phyloP scores from a whole-genome alignment of 2,888 invertebrate species.

The Malacosoma neustria region DNA sequence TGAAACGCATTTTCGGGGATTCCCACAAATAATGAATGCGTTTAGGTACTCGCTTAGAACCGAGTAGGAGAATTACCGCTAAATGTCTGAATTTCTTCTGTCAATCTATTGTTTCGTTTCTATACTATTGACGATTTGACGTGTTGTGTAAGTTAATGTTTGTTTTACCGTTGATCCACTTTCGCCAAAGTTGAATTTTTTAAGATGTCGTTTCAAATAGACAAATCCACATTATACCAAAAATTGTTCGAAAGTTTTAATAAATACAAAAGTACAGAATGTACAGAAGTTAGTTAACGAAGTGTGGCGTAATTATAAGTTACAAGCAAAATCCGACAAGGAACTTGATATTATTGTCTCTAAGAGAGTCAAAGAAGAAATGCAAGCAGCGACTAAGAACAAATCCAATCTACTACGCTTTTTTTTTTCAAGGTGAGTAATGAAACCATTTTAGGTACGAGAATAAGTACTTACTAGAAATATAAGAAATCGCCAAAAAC shows the following conservation, averaged over 20 bases:
- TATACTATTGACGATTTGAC: constrained; percentile 10
- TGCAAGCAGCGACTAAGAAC: constrained; percentile 7
- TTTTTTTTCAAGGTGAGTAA: too few relatives aligned
- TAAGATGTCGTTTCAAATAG: constrained; percentile 15
- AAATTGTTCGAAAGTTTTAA: constrained; percentile 9
- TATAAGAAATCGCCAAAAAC: not conserved
- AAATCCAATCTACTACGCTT: too few relatives aligned
- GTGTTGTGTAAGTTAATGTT: too few relatives aligned
- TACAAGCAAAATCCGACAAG: too few relatives aligned
- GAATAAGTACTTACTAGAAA: constrained; percentile 1
- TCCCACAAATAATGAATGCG: too few relatives aligned
- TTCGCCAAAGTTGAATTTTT: constrained; percentile 9
- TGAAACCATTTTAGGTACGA: constrained; percentile 2
- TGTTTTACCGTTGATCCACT: too few relatives aligned
- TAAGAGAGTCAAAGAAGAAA: constrained; percentile 7
- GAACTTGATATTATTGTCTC: too few relatives aligned
- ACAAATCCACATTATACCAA: constrained; percentile 17
- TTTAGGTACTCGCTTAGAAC: too few relatives aligned
- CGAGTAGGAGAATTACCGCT: constrained; percentile 7
- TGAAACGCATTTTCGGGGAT: too few relatives aligned
- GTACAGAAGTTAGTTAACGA: too few relatives aligned
- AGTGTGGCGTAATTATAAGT: too few relatives aligned
- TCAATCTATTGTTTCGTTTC: constrained; percentile 10
- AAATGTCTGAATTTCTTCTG: constrained; percentile 8
- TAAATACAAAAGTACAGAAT: constrained; percentile 5